Conservation (phyloP, 1,140 invertebrate genomes). For the Heterodera carotae region DNA sequence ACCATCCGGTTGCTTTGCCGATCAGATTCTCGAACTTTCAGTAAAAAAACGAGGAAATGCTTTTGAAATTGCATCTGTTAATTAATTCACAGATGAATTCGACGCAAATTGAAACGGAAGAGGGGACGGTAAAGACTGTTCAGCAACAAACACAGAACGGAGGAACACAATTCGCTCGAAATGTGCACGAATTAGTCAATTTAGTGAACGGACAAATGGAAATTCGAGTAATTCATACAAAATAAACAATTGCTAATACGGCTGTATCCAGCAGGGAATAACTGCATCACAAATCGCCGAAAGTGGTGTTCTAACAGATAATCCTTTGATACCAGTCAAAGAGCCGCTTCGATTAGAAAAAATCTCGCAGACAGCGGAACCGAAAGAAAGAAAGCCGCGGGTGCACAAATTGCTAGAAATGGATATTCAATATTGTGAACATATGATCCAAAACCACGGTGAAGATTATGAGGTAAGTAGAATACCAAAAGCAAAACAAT, state of each 20-base stretch:
- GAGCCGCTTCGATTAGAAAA: neutral
- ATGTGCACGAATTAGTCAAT: neutral
- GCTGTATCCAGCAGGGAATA: too few species aligned
- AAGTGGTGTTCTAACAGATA: neutral
- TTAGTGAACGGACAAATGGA: neutral
- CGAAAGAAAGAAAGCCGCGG: slow-evolving; percentile 3
- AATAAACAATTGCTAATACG: too few species aligned
- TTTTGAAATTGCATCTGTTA: too few species aligned
- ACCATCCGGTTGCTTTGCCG: too few species aligned
- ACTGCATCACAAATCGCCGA: neutral
- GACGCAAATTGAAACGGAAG: neutral
- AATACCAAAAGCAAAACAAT: neutral
- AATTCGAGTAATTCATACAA: neutral
- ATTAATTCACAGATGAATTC: too few species aligned
- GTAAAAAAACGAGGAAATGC: too few species aligned
- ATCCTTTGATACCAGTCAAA: neutral
- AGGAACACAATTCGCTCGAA: neutral
- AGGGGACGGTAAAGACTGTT: neutral
- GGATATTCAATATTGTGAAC: slow-evolving; percentile 13
- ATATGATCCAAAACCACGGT: slow-evolving; percentile 1
- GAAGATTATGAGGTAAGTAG: neutral
- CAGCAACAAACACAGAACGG: neutral
- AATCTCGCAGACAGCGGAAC: neutral
- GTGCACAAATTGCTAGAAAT: neutral
- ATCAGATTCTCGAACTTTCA: too few species aligned